Percentiles rank a stretch among this genome's conserved stretches.
These are phyloP conservation scores for Babylonia areolata DNA, from an alignment of 1,140 invertebrate genomes.

Conservation along the genomic window DNA sequence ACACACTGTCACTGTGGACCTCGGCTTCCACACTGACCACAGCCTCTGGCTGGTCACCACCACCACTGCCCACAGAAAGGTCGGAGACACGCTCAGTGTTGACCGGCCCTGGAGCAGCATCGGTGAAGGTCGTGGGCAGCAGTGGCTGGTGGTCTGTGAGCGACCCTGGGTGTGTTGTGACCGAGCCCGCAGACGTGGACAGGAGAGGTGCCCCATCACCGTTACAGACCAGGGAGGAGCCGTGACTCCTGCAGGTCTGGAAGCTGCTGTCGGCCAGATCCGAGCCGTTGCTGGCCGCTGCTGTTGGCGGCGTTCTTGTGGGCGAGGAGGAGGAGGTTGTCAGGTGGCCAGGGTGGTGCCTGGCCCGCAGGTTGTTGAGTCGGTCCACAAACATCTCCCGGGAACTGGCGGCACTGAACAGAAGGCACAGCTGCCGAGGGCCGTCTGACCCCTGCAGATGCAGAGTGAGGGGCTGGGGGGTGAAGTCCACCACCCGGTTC, in stretches of 20 bases:
- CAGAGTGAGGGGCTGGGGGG: conserved; percentile 8
- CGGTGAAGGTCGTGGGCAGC: not conserved
- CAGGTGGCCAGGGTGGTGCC: conserved; percentile 64
- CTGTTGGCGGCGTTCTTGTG: too few species aligned
- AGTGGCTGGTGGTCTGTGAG: not conserved
- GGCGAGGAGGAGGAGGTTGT: too few species aligned
- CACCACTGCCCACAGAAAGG: not conserved
- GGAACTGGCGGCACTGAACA: conserved; percentile 52
- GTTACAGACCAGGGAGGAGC: not conserved
- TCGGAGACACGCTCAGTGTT: not conserved
- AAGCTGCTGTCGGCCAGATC: conserved; percentile 47
- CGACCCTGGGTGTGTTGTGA: not conserved
- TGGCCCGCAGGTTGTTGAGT: conserved; percentile 64
- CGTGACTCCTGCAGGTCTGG: not conserved
- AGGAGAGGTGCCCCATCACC: not conserved
- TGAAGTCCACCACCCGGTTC: conserved; percentile 19
- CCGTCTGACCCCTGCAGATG: not conserved
- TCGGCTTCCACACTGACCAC: not conserved
- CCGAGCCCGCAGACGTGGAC: not conserved
- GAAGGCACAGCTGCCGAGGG: not conserved
- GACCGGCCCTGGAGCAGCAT: not conserved
- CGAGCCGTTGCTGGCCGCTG: conserved; percentile 66
- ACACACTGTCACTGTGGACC: not conserved
- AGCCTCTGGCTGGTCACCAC: not conserved
- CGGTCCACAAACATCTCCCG: conserved; percentile 65